Evolutionary conservation across 2,113 vertebrate species (phyloP), one percentile per base, ranked within the genome.

Genomic region (Pollimyrus isidori): DNA sequence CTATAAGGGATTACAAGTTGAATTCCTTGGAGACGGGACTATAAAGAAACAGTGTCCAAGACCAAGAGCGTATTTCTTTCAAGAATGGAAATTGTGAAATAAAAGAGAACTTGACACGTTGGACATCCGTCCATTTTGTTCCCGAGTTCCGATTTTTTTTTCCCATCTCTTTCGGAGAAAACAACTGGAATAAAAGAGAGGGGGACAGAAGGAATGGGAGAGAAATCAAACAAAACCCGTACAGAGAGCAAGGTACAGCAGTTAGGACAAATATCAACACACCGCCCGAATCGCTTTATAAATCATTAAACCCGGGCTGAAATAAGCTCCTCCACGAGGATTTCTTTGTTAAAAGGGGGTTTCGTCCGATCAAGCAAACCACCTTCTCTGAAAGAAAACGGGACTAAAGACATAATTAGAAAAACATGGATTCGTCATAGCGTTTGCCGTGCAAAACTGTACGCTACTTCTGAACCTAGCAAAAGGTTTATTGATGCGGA

Each of bases 201-300:
- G n/a, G 53, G 39, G 91, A 69, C 62, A 89, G 91, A 87, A 93
- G 95, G 93, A 93, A 95, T 95, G 94, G 94, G 94, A 95, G 92
- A 94, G 92, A 92, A 93, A 91, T 88, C 91, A 73, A 90, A 86
- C 89, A 90, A 90, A 91, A 91, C 92, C 93, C 23, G 88, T 90
- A 65, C 91, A 89, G 90, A 92, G 92, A 95, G 94, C 94, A 94
- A 94, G 94, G 93, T 92, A 93, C 94, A 93, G 89, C 94, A 93
- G 94, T 94, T 92, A 91, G 56, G 65, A 91, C 88, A 90, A 91
- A 92, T 93, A 91, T 80, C 49, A 92, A 92, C 45, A 91, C 82
- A 92, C 90, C 84, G 15, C 91, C 91, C 87, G 91, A 92, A 91
- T 91, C 91, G 92, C 90, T 90, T 80, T 7, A 88, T 91, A 89